phyloP scores from a whole-genome alignment of 2,888 invertebrate genomes.

The Clepsis dumicolana region DNA sequence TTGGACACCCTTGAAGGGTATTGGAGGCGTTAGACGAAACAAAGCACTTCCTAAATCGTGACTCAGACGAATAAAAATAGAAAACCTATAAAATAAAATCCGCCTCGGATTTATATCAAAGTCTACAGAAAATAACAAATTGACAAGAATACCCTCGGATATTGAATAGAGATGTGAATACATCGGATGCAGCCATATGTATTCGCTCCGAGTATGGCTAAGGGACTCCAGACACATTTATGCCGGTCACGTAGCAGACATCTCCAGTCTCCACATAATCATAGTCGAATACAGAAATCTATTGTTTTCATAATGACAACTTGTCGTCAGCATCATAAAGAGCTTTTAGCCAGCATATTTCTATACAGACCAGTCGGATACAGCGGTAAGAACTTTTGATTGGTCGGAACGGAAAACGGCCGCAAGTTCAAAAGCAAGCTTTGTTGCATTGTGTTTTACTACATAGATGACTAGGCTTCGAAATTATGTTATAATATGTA shows the following conservation, averaged over 20 bases:
- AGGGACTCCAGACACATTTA: conserved; percentile 37
- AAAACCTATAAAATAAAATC: conserved; percentile 5
- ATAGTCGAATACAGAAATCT: conserved; percentile 62
- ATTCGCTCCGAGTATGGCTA: conserved; percentile 37
- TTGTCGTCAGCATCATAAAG: conserved; percentile 25
- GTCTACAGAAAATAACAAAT: conserved; percentile 24
- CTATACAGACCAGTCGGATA: not conserved
- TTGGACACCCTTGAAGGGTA: not conserved
- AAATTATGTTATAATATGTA: not conserved
- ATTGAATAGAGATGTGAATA: conserved; percentile 49
- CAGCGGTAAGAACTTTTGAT: conserved; percentile 1
- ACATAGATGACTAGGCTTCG: not conserved
- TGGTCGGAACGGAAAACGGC: not conserved
- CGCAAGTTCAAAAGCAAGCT: not conserved
- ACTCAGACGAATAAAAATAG: not conserved
- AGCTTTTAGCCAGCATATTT: not conserved
- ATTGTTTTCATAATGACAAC: conserved; percentile 54
- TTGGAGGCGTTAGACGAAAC: not conserved
- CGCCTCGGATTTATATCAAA: not conserved
- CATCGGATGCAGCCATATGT: conserved; percentile 43
- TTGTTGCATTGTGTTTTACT: not conserved
- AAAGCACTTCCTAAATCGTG: not conserved
- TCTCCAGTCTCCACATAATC: conserved; percentile 60
- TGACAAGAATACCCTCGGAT: conserved; percentile 42
- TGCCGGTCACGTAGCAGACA: conserved; percentile 63